These are phyloP conservation scores for Epistrophe eligans DNA, from an alignment of 2,888 invertebrate species.

Conservation along the genomic window DNA sequence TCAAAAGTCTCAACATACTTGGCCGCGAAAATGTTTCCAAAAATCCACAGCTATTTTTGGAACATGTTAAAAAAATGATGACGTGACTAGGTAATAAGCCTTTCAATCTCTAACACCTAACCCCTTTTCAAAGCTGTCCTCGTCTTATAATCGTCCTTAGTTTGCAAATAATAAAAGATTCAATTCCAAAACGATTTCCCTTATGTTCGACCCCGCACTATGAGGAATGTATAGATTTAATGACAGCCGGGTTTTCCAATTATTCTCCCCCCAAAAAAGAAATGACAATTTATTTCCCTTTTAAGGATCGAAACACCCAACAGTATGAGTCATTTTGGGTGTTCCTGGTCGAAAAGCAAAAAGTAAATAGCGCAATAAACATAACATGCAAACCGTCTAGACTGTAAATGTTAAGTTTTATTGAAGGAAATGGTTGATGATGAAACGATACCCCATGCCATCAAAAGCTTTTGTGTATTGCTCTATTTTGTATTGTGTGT, in stretches of 20 bases:
- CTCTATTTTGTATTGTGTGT: constrained; percentile 4
- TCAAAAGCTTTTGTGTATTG: constrained; percentile 29
- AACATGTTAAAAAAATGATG: constrained; percentile 10
- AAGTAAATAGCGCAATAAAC: constrained; percentile 20
- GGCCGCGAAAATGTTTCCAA: neutral
- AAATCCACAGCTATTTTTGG: neutral
- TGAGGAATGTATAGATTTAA: constrained; percentile 58
- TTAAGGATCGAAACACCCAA: neutral
- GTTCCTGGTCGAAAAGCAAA: constrained; percentile 30
- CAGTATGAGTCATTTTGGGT: constrained; percentile 64
- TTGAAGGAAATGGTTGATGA: constrained; percentile 49
- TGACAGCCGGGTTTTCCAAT: constrained; percentile 73
- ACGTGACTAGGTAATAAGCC: constrained; percentile 49
- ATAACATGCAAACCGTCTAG: constrained; percentile 71
- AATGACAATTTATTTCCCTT: constrained; percentile 69
- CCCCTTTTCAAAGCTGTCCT: constrained; percentile 12
- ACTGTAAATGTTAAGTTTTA: constrained; percentile 46
- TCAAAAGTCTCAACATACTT: constrained; percentile 49
- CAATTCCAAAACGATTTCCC: constrained; percentile 52
- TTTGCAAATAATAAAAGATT: neutral
- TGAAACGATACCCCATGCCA: neutral
- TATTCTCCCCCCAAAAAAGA: constrained; percentile 63
- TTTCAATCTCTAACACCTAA: constrained; percentile 58
- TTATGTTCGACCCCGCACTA: neutral
- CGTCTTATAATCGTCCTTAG: neutral